These are phyloP conservation scores for Pituophis catenifer DNA, from an alignment of 2,113 vertebrate species.

Conservation along the genomic window DNA sequence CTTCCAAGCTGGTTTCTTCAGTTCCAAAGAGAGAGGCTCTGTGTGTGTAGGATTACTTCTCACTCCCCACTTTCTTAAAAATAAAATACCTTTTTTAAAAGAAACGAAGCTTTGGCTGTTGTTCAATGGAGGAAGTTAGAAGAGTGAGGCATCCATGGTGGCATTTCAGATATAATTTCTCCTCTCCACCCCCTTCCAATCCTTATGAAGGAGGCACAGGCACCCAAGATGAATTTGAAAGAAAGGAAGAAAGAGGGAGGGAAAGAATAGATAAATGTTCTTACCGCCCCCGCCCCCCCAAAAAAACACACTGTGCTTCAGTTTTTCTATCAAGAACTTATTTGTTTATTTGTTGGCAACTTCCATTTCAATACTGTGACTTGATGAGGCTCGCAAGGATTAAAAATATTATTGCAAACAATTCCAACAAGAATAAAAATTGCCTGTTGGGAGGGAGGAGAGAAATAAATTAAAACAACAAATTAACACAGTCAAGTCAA, in stretches of 20 bases:
- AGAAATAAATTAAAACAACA: background rate
- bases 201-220: background rate
- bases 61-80: background rate
- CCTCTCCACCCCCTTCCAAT: background rate
- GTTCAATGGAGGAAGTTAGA: background rate
- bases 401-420: background rate
- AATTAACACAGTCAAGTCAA: background rate
- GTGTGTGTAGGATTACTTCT: background rate
- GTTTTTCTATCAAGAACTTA: background rate
- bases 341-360: background rate
- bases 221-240: background rate
- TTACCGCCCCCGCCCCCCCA: background rate
- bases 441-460: background rate
- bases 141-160: background rate
- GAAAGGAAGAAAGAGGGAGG: background rate
- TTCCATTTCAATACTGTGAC: background rate
- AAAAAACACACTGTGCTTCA: no score
- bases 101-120: background rate
- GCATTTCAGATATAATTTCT: background rate
- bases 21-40: background rate
- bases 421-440: background rate
- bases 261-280: background rate
- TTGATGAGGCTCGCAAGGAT: background rate
- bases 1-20: background rate
- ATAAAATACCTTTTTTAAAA: background rate